phyloP scores from a whole-genome alignment of 2,888 invertebrate species.

The Synergus umbraculus region DNA sequence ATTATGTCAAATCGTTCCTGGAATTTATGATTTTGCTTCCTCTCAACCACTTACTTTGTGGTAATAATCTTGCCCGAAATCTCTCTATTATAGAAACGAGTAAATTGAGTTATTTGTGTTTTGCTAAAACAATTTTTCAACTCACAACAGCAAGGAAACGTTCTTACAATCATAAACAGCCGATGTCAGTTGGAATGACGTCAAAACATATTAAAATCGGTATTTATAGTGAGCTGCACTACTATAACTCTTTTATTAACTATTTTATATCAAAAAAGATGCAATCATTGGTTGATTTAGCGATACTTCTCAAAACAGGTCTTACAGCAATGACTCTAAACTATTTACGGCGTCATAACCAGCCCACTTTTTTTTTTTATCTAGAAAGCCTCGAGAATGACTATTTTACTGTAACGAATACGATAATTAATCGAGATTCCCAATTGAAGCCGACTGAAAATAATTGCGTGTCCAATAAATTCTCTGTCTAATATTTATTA shows the following conservation, averaged over 20 bases:
- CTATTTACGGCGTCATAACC: background rate
- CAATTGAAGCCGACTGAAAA: background rate
- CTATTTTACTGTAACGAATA: background rate
- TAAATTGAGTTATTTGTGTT: constrained; percentile 11
- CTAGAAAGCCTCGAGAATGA: background rate
- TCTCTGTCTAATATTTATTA: background rate
- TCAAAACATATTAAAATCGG: no score
- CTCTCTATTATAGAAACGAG: constrained; percentile 18
- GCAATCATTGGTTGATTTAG: background rate
- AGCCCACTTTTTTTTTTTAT: background rate
- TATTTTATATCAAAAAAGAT: background rate
- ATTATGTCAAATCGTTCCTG: constrained; percentile 3
- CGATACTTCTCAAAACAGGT: background rate
- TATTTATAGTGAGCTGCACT: background rate
- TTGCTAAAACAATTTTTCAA: no score
- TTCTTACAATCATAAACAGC: background rate
- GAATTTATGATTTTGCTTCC: constrained; percentile 19
- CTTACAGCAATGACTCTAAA: background rate
- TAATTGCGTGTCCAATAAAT: background rate
- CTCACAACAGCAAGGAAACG: background rate
- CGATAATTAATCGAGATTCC: background rate
- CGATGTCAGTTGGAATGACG: background rate
- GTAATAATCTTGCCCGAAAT: constrained; percentile 15
- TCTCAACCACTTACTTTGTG: constrained; percentile 6
- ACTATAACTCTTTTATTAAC: constrained; percentile 4